Evolutionary conservation across 2,888 invertebrate genomes (phyloP), one percentile per base, ranked within the genome.

Genomic region (Scaptomyza reducta): DNA sequence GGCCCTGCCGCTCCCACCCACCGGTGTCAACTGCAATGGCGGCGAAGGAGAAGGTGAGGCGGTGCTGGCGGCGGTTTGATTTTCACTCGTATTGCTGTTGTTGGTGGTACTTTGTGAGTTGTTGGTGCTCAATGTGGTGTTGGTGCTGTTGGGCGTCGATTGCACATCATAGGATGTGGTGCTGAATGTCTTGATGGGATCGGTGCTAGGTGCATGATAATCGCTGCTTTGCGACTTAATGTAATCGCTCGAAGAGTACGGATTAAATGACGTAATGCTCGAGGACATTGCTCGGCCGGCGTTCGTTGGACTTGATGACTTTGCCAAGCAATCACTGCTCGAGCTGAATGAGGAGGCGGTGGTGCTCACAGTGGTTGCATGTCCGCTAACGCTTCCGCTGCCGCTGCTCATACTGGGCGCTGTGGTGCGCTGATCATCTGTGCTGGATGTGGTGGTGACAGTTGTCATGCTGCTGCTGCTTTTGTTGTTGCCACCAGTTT

Each of bases 171-270:
- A 92, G 25, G 92, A 92, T 63, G 91, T 92, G 69, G 91, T 91
- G 90, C 92, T 92, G 74, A 91, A 91, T 66, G 92, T 91, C 87
- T 91, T 91, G 69, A 92, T 91, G 63, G 90, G 91, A 89, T 92
- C 92, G 38, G 91, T 91, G 89, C 91, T 91, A 50, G 89, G 90
- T 88, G 91, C 90, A 74, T 90, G 90, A 70, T 83, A 90, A 51
- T 91, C 91, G 86, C 92, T 92, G 87, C 91, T 91, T 59, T 91
- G 90, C 79, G 92, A 91, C 71, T 91, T 92, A 29, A 92, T 84
- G 65, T 91, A 91, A 77, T 92, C 91, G 78, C 92, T 92, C 61
- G 91, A 91, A 41, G 92, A 92, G 70, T 91, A 91, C 49, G 90
- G 91, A 87, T 91, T 90, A 57, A 92, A 91, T 38, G 92, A 92